These are phyloP conservation scores for Pristionchus japonicus DNA, from an alignment of 2,888 invertebrate species.

Conservation along the genomic window DNA sequence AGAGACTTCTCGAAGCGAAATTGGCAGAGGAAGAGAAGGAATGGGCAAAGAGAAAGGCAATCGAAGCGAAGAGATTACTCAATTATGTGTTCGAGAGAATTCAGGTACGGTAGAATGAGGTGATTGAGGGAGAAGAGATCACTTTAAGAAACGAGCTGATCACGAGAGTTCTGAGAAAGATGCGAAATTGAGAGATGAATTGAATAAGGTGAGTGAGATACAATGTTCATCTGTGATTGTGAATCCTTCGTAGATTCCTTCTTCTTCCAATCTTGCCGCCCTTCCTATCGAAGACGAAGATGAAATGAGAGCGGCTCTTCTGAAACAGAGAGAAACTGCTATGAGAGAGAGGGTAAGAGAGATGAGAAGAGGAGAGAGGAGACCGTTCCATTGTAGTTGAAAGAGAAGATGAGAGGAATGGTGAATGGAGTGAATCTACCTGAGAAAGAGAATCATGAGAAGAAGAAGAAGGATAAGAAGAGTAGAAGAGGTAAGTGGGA, in stretches of 20 bases:
- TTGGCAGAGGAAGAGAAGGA: constrained; percentile 54
- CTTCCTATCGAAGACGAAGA: constrained; percentile 54
- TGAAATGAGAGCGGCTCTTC: constrained; percentile 54
- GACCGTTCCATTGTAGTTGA: background rate
- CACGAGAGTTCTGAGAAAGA: constrained; percentile 53
- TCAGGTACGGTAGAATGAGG: constrained; percentile 48
- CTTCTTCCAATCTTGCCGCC: background rate
- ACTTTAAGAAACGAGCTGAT: constrained; percentile 49
- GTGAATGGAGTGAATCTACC: background rate
- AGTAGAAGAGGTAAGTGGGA: background rate
- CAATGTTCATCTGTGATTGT: background rate
- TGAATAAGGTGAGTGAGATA: constrained; percentile 47
- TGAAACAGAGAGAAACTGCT: constrained; percentile 56
- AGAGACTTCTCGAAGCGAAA: constrained; percentile 45
- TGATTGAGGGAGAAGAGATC: background rate
- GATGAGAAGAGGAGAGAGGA: constrained; percentile 48
- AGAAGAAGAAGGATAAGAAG: constrained; percentile 40
- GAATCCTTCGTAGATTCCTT: background rate
- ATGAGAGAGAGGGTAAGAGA: constrained; percentile 56
- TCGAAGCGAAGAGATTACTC: constrained; percentile 57
- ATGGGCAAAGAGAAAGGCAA: constrained; percentile 47
- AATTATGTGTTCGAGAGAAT: constrained; percentile 58
- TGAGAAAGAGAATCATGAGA: constrained; percentile 42
- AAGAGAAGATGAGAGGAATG: constrained; percentile 47
- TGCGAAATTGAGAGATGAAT: constrained; percentile 51